A percentile compares a stretch with the other conserved stretches of the same genome.
phyloP scores from a whole-genome alignment of 2,888 invertebrate genomes.

The Acanthopleura granulata region DNA sequence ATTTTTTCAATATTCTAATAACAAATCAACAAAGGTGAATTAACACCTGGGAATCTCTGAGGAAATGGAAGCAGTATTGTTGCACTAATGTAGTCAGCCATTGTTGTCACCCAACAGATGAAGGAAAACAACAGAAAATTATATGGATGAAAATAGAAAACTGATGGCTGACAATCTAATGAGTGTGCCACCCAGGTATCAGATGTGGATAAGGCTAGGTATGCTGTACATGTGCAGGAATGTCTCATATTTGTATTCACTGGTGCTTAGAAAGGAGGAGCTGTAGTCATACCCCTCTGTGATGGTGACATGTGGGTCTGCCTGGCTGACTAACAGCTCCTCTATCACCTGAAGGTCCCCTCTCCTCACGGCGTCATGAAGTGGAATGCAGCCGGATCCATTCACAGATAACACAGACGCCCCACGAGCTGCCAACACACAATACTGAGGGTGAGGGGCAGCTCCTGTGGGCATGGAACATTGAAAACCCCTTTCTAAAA shows the following conservation, averaged over 20 bases:
- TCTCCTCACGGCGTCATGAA: constrained; percentile 76
- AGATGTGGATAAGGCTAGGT: neutral
- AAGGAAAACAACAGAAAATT: no score
- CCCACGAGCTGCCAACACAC: constrained; percentile 71
- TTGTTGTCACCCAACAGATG: no score
- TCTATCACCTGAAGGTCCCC: constrained; percentile 73
- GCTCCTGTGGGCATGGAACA: no score
- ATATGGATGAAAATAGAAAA: no score
- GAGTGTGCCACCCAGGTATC: no score
- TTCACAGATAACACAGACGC: constrained; percentile 75
- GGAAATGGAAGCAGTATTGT: no score
- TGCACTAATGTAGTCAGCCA: no score
- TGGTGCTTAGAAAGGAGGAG: neutral
- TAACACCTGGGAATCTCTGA: no score
- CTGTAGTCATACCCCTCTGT: constrained; percentile 70
- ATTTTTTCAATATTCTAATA: no score
- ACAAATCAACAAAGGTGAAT: no score
- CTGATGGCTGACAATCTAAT: no score
- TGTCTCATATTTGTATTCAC: neutral
- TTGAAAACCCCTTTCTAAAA: no score
- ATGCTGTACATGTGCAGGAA: neutral
- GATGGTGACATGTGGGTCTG: constrained; percentile 73
- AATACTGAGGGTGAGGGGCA: neutral
- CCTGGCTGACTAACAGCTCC: constrained; percentile 73
- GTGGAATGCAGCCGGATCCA: constrained; percentile 75